Conservation (phyloP, 2,797 vertebrate genomes). For the Sciurus vulgaris region DNA sequence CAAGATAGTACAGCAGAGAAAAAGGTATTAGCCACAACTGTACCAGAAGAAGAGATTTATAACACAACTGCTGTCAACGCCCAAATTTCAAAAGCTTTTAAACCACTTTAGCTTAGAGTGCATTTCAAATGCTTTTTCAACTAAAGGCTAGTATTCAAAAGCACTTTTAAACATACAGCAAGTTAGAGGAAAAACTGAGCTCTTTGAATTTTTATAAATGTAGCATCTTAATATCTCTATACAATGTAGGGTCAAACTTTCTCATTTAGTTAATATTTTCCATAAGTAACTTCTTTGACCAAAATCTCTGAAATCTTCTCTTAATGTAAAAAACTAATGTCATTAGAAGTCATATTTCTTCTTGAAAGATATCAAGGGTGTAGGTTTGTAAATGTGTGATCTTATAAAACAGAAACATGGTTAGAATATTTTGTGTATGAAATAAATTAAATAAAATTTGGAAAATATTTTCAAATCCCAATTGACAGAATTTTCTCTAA, state of each 20-base stretch:
- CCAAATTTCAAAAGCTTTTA: slow-evolving; percentile 53
- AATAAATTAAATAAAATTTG: slow-evolving; percentile 16
- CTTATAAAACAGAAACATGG: slow-evolving; percentile 36
- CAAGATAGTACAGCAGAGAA: neutral
- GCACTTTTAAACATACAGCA: neutral
- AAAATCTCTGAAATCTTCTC: neutral
- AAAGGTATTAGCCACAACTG: neutral
- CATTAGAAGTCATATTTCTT: slow-evolving; percentile 23
- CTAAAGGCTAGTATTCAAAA: neutral
- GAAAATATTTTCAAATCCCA: slow-evolving; percentile 29
- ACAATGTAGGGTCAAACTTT: neutral
- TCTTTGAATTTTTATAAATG: neutral
- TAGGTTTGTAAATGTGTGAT: neutral
- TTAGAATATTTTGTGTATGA: neutral
- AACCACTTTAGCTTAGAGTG: slow-evolving; percentile 4
- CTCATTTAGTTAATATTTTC: slow-evolving; percentile 1
- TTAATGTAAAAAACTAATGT: neutral
- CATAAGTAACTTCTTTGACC: neutral
- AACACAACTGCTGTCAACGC: neutral
- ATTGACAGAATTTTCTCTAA: slow-evolving; percentile 28
- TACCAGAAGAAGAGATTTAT: neutral
- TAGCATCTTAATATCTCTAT: neutral
- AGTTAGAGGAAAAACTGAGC: neutral
- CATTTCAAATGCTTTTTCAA: slow-evolving; percentile 34
- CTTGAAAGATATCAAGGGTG: neutral